phyloP scores from a whole-genome alignment of 2,888 invertebrate species.

The Pedicia rivosa region DNA sequence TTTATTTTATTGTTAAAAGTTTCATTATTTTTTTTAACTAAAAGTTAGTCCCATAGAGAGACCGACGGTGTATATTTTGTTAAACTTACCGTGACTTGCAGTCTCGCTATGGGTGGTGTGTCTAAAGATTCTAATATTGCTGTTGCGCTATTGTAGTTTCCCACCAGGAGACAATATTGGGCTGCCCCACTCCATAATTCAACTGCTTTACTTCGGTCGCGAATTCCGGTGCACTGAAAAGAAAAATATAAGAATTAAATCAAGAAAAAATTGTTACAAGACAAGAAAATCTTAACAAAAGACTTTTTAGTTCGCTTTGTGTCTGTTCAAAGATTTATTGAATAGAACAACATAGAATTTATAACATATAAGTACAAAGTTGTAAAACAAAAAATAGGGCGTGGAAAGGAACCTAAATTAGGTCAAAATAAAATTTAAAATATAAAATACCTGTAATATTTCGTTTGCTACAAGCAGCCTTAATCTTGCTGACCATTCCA shows the following conservation, averaged over 20 bases:
- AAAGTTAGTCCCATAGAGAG: too few relatives aligned
- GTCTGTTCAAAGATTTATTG: too few relatives aligned
- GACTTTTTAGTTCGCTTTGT: too few relatives aligned
- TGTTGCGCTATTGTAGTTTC: conserved; percentile 31
- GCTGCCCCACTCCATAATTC: conserved; percentile 31
- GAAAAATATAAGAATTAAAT: too few relatives aligned
- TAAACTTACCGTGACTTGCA: conserved; percentile 26
- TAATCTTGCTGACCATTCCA: conserved; percentile 29
- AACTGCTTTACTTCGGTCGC: conserved; percentile 26
- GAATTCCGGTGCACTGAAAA: conserved; percentile 25
- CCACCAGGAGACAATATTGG: conserved; percentile 30
- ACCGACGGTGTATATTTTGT: too few relatives aligned
- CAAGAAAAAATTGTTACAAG: not conserved
- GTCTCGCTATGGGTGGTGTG: conserved; percentile 28
- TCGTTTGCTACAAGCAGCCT: conserved; percentile 30
- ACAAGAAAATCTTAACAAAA: not conserved
- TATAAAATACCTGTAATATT: conserved; percentile 31
- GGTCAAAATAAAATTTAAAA: too few relatives aligned
- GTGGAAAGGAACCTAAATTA: too few relatives aligned
- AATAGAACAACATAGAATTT: too few relatives aligned
- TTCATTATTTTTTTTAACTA: not conserved
- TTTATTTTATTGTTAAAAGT: not conserved
- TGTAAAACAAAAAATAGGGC: too few relatives aligned
- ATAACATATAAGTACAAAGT: too few relatives aligned
- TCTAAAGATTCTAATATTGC: conserved; percentile 29